These are phyloP conservation scores for Danio jaintianensis DNA, from an alignment of 2,797 vertebrate genomes.

Conservation along the genomic window DNA sequence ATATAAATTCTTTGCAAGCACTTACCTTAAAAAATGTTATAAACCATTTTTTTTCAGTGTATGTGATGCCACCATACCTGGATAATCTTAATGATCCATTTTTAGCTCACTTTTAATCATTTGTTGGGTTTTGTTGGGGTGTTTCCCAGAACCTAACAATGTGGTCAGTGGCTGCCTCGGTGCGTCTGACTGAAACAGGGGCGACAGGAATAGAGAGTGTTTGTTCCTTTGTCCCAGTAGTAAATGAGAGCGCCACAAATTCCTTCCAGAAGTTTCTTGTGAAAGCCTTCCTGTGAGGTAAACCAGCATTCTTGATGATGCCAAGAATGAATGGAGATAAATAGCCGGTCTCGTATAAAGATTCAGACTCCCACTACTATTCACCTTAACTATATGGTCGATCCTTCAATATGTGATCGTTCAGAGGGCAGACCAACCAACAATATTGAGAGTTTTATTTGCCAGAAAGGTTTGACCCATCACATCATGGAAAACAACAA, in stretches of 20 bases:
- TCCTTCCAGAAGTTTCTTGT: constrained; percentile 63
- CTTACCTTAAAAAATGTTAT: too few relatives aligned
- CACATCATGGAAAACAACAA: constrained; percentile 35
- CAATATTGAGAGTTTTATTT: not conserved
- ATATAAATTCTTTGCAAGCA: too few relatives aligned
- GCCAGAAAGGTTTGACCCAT: constrained; percentile 23
- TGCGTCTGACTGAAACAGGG: constrained; percentile 34
- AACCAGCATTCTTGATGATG: constrained; percentile 58
- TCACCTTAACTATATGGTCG: constrained; percentile 16
- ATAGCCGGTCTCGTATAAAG: constrained; percentile 16
- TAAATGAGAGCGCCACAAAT: constrained; percentile 62
- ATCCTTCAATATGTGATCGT: constrained; percentile 7
- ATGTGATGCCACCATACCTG: not conserved
- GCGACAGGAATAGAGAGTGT: constrained; percentile 50
- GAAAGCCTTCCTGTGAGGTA: constrained; percentile 63
- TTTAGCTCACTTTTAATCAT: constrained; percentile 36
- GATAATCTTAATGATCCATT: constrained; percentile 9
- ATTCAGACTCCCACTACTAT: not conserved
- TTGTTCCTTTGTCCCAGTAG: constrained; percentile 58
- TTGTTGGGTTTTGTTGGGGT: constrained; percentile 40
- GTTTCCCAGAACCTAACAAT: constrained; percentile 35
- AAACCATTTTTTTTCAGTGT: too few relatives aligned
- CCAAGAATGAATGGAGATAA: constrained; percentile 53
- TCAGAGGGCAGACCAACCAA: constrained; percentile 3
- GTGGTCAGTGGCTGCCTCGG: constrained; percentile 44